phyloP scores from a whole-genome alignment of 2,113 vertebrate species.

The Arenaria interpres region DNA sequence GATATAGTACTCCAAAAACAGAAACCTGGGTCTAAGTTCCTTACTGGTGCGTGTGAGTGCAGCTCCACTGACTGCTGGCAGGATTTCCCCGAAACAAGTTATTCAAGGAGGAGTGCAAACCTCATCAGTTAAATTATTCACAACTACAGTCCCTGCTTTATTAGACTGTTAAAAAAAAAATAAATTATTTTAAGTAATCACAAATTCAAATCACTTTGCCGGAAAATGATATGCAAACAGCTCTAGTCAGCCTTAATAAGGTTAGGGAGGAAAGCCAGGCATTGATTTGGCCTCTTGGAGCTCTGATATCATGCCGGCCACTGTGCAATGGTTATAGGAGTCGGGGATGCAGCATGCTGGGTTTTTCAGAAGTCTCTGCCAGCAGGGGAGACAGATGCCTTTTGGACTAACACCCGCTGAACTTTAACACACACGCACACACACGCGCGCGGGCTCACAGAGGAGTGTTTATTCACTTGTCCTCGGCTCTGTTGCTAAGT shows the following conservation, averaged over 20 bases:
- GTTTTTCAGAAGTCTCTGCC: not conserved
- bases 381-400: not conserved
- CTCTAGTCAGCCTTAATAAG: conserved; percentile 1
- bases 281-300: conserved; percentile 4
- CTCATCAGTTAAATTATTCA: not conserved
- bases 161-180: not conserved
- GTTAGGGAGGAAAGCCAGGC: conserved; percentile 13
- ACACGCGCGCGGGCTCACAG: not conserved
- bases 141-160: conserved; percentile 3
- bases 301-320: not conserved
- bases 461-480: not conserved
- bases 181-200: conserved; percentile 25
- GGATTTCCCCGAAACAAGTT: not conserved
- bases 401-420: not conserved
- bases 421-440: not conserved
- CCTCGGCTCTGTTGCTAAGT: not conserved
- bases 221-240: conserved; percentile 20
- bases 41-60: not conserved
- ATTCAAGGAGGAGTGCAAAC: not conserved
- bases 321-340: not conserved
- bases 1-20: not conserved
- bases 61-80: not conserved
- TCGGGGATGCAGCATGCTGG: not conserved
- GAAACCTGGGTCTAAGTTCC: not conserved
- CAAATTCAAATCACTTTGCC: conserved; percentile 19